Evolutionary conservation across 2,113 vertebrate genomes (phyloP).

Genomic region (Pachyramphus minor): DNA sequence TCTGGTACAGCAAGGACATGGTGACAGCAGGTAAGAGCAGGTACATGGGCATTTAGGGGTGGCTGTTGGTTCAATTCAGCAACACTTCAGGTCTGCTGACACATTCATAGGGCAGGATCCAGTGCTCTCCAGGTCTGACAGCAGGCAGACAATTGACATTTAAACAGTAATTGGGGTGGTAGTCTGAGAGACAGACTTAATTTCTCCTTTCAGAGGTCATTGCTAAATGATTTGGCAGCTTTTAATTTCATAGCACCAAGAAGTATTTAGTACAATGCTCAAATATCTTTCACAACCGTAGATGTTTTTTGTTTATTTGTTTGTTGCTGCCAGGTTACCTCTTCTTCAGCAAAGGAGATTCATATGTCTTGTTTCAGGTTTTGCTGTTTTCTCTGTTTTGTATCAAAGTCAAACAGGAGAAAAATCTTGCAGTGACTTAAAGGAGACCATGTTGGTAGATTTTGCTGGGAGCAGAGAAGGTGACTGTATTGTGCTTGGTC

Average conservation of each 20-base stretch:
- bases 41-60: not conserved
- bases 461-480: not conserved
- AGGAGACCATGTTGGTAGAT: not conserved
- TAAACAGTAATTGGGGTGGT: not conserved
- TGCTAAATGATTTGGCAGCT: not conserved
- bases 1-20: not conserved
- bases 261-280: not conserved
- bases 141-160: not conserved
- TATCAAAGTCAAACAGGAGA: not conserved
- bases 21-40: not conserved
- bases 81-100: not conserved
- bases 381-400: not conserved
- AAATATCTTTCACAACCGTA: not conserved
- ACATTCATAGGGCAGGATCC: accelerated
- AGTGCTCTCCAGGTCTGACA: not conserved
- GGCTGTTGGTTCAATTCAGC: not conserved
- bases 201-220: not conserved
- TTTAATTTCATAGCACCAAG: not conserved
- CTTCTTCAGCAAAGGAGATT: not conserved
- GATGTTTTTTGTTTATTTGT: not conserved
- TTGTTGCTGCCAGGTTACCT: not conserved
- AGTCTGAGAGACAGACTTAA: not conserved
- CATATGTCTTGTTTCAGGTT: not conserved
- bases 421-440: not conserved
- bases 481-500: not conserved